phyloP scores from a whole-genome alignment of 2,113 vertebrate genomes.

The Saccopteryx bilineata region DNA sequence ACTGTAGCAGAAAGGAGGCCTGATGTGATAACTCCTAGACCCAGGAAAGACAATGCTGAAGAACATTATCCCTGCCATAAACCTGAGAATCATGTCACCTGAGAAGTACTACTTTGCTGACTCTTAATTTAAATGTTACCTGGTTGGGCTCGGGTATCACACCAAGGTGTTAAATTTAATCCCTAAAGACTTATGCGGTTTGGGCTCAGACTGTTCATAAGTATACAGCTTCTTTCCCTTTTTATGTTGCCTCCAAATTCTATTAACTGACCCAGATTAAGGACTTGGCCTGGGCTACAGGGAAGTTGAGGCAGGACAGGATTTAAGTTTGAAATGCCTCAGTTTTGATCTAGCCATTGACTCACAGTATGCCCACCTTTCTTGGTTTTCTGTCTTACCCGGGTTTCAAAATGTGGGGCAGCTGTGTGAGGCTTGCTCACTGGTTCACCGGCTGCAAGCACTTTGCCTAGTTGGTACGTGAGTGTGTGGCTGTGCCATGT shows the following conservation, averaged over 20 bases:
- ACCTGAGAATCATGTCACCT: constrained; percentile 21
- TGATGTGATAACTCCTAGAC: neutral
- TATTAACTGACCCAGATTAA: constrained; percentile 10
- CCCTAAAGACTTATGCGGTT: neutral
- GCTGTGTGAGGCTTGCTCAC: too few species aligned
- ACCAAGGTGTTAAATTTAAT: constrained; percentile 58
- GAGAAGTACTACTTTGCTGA: neutral
- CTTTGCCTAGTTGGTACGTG: too few species aligned
- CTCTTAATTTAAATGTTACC: constrained; percentile 70
- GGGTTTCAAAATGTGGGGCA: neutral
- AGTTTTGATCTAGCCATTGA: neutral
- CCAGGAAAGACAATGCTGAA: neutral
- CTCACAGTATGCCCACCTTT: neutral
- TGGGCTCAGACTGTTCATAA: neutral
- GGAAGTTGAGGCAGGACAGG: neutral
- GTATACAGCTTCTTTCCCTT: neutral
- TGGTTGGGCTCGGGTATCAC: constrained; percentile 37
- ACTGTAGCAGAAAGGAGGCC: neutral
- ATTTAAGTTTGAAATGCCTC: neutral
- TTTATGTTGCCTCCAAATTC: neutral
- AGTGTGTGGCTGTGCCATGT: too few species aligned
- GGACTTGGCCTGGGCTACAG: neutral
- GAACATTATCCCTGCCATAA: neutral
- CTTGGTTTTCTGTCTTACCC: neutral
- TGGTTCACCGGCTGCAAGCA: too few species aligned